Conservation (phyloP, 2,113 vertebrate genomes). For the Agelaius tricolor region DNA sequence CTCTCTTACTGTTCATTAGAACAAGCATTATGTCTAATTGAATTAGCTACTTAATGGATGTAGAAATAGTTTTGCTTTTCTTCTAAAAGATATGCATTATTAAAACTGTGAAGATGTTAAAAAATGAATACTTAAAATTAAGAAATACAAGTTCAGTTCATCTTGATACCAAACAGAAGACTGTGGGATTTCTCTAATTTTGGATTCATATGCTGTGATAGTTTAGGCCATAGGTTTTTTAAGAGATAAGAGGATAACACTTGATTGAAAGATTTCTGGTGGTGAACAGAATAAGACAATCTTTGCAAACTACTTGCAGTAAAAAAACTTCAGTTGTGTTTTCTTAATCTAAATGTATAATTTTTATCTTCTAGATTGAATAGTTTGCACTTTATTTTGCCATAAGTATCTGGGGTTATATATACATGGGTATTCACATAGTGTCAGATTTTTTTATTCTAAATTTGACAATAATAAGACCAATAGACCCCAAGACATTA, state of each 20-base stretch:
- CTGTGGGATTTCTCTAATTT: neutral
- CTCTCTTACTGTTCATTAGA: neutral
- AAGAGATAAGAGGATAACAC: neutral
- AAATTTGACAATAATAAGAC: neutral
- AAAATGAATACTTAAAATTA: neutral
- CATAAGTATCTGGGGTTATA: neutral
- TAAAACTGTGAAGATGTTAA: neutral
- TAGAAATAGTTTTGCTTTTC: neutral
- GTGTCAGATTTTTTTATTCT: fast-evolving
- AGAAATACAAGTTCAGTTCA: neutral
- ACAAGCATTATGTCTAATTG: neutral
- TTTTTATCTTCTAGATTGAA: neutral
- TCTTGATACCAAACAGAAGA: neutral
- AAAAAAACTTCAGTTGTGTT: neutral
- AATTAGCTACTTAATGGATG: neutral
- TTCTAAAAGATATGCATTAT: neutral
- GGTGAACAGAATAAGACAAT: neutral
- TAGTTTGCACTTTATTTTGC: neutral
- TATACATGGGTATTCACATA: neutral
- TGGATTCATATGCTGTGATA: neutral
- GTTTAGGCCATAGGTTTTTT: neutral
- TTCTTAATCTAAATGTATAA: neutral
- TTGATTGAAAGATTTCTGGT: neutral
- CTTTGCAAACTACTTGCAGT: neutral
- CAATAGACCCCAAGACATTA: neutral